A percentile compares a stretch with the other conserved stretches of the same genome.
Evolutionary conservation across 2,113 vertebrate species (phyloP).

Genomic region (Vidua macroura): DNA sequence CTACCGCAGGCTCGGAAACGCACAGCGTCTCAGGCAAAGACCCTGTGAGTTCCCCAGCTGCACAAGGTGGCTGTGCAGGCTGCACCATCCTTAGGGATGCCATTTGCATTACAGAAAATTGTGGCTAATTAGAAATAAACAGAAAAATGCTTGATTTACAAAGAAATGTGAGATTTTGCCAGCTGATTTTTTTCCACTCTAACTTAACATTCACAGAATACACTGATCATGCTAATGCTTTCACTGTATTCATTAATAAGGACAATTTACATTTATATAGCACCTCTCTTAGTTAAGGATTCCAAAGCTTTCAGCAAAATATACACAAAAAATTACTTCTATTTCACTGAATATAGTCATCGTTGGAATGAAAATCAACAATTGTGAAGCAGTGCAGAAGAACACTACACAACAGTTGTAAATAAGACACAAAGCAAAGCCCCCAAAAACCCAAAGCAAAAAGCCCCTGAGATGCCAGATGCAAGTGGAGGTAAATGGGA

Average conservation of each 20-base stretch:
- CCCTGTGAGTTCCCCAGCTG: constrained; percentile 23
- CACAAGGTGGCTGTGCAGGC: constrained; percentile 38
- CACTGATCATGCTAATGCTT: constrained; percentile 56
- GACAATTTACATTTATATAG: constrained; percentile 62
- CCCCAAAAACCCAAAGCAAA: not conserved
- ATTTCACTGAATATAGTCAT: constrained; percentile 58
- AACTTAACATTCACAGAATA: constrained; percentile 52
- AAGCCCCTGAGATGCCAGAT: not conserved
- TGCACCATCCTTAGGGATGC: constrained; percentile 21
- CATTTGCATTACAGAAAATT: constrained; percentile 57
- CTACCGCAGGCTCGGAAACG: not conserved
- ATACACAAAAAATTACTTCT: constrained; percentile 62
- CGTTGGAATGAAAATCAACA: constrained; percentile 12
- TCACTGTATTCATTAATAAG: constrained; percentile 39
- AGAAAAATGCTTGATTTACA: constrained; percentile 54
- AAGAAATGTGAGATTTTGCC: constrained; percentile 53
- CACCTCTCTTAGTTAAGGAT: constrained; percentile 52
- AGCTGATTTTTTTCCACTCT: constrained; percentile 25
- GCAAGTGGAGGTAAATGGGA: not conserved
- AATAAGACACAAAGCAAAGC: constrained; percentile 3
- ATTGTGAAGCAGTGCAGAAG: constrained; percentile 21
- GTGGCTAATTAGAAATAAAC: constrained; percentile 61
- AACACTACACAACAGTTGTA: constrained; percentile 20
- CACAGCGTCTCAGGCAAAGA: not conserved
- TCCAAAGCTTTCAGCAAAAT: constrained; percentile 53